Evolutionary conservation across 2,797 vertebrate species (phyloP).

Genomic region (Echiichthys vipera): DNA sequence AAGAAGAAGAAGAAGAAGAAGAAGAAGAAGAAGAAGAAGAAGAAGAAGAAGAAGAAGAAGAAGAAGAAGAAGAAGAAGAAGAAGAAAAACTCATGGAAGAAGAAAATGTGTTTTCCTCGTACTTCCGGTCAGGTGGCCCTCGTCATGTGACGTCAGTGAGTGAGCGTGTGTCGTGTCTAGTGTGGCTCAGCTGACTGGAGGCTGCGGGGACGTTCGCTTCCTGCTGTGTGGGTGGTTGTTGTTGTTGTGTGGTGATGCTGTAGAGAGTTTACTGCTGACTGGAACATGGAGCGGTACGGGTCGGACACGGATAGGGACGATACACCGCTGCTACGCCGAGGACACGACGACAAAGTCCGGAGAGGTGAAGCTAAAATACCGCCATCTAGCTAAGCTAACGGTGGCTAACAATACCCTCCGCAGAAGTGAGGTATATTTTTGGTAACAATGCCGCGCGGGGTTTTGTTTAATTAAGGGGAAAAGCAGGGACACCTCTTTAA

Average conservation of each 20-base stretch:
- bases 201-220: not conserved
- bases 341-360: constrained; percentile 40
- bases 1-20: too few species aligned
- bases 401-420: not conserved
- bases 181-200: constrained; percentile 20
- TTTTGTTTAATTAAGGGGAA: not conserved
- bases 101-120: rapidly evolving
- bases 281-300: constrained; percentile 57
- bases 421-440: not conserved
- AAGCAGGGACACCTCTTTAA: too few species aligned
- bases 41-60: too few species aligned
- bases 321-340: constrained; percentile 64
- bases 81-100: not conserved
- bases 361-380: constrained; percentile 47
- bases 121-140: not conserved
- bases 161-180: too few species aligned
- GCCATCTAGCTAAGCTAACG: not conserved
- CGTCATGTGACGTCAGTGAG: constrained; percentile 13
- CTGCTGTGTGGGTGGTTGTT: not conserved
- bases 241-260: constrained; percentile 19
- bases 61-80: too few species aligned
- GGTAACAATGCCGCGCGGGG: too few species aligned
- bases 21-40: too few species aligned
- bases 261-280: not conserved
- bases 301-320: constrained; percentile 70